Evolutionary conservation across 2,113 vertebrate species (phyloP).

Genomic region (Seriola aureovittata): DNA sequence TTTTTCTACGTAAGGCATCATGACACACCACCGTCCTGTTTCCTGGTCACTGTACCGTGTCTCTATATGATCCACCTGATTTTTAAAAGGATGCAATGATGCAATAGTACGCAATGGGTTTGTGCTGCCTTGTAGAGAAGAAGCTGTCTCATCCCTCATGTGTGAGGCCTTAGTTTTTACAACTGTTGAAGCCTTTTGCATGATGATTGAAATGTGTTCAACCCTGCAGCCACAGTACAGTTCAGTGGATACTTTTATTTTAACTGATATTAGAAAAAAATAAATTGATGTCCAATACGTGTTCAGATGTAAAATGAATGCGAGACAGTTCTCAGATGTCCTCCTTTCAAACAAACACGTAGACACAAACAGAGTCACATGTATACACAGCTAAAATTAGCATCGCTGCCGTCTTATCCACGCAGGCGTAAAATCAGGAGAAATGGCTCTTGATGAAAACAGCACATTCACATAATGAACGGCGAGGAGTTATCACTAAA

Average conservation of each 20-base stretch:
- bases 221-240: not conserved
- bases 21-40: no score
- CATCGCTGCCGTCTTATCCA: not conserved
- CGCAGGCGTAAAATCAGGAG: not conserved
- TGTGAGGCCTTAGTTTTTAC: no score
- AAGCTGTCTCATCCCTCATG: not conserved
- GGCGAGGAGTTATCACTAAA: not conserved
- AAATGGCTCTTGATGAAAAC: slow-evolving; percentile 5
- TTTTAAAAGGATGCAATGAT: not conserved
- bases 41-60: no score
- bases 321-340: not conserved
- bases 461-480: not conserved
- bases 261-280: not conserved
- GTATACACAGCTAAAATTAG: not conserved
- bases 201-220: not conserved
- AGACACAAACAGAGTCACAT: not conserved
- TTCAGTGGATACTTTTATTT: no score
- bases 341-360: not conserved
- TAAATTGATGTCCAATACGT: no score
- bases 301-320: not conserved
- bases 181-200: not conserved
- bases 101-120: not conserved
- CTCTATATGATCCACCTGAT: no score
- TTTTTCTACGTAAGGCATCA: no score
- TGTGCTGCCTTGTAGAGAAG: not conserved